phyloP scores from a whole-genome alignment of 2,797 vertebrate species.

The Catharus ustulatus region DNA sequence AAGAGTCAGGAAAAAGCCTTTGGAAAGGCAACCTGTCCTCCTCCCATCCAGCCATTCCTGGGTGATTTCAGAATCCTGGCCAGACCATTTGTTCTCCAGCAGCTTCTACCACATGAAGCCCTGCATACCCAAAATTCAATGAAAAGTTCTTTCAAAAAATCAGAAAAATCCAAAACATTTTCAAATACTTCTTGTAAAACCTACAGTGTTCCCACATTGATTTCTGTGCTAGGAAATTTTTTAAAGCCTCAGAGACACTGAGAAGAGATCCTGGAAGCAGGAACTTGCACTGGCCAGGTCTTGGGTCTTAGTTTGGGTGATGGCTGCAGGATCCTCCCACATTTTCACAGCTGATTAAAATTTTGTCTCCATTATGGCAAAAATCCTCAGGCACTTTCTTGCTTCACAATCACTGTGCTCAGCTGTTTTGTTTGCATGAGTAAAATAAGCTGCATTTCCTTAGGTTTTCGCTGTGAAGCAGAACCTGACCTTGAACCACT shows the following conservation, averaged over 20 bases:
- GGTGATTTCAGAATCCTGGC: neutral
- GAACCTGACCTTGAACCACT: neutral
- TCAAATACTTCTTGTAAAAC: fast-evolving
- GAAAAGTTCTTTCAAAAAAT: neutral
- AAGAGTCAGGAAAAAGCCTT: neutral
- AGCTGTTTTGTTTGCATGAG: neutral
- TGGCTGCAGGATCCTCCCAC: fast-evolving
- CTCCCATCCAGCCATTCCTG: neutral
- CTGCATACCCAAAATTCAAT: neutral
- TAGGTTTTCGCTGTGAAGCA: neutral
- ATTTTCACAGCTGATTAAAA: neutral
- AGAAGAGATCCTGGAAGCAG: neutral
- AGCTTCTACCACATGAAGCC: neutral
- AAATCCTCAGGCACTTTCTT: neutral
- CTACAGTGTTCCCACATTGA: neutral
- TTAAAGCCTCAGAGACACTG: neutral
- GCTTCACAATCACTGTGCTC: neutral
- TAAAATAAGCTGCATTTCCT: neutral
- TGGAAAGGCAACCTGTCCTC: neutral
- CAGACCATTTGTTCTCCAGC: neutral
- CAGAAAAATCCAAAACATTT: neutral
- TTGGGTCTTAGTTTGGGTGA: fast-evolving
- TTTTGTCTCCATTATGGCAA: neutral
- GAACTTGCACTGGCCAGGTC: neutral
- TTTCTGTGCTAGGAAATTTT: neutral